Evolutionary conservation across 2,888 invertebrate species (phyloP), one percentile per base, ranked within the genome.

Genomic region (Elgonia sp.): DNA sequence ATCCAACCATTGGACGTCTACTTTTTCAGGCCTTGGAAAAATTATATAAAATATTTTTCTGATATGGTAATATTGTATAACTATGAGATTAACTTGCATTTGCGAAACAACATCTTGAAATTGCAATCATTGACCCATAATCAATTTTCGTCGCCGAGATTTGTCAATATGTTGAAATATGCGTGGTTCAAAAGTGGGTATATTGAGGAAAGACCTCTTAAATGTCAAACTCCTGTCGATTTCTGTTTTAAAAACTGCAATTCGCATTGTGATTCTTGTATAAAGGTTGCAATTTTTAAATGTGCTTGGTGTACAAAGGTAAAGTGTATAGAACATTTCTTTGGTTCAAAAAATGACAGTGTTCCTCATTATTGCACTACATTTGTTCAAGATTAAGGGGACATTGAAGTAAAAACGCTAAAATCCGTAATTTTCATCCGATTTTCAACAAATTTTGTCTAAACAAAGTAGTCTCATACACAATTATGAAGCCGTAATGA

Each of bases 171-270:
- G 1, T 87, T 89, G 7, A 80, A 85, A 81, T 90, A 84, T 67
- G 81, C 81, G 20, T 90, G 84, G 86, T 84, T 46, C n/a, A 86
- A 86, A 72, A 89, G 89, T 70, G 87, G 82, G 20, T 90, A 86
- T 72, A 40, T 82, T 50, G 14, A 57, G 10, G 65, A 87, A 63
- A 86, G 18, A 63, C 72, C 87, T 40, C 29, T 29, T 29, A 21
- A 62, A 53, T 88, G 60, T 72, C 39, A 80, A 76, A 80, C 55
- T 57, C 84, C 84, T 29, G 77, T 72, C n/a, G 67, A 80, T 20
- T 89, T 62, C 8, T 83, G 80, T 80, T 87, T 67, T 29, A 65
- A 46, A 46, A 1, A 69, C 0, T 70, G 70, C 37, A n/a, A 70
- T 70, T 3, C 16, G 9, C 0, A 14, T 2, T 70, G 70, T 16